Evolutionary conservation across 2,113 vertebrate genomes (phyloP), one percentile per base, ranked within the genome.

Genomic region (Lucifuga dentata): DNA sequence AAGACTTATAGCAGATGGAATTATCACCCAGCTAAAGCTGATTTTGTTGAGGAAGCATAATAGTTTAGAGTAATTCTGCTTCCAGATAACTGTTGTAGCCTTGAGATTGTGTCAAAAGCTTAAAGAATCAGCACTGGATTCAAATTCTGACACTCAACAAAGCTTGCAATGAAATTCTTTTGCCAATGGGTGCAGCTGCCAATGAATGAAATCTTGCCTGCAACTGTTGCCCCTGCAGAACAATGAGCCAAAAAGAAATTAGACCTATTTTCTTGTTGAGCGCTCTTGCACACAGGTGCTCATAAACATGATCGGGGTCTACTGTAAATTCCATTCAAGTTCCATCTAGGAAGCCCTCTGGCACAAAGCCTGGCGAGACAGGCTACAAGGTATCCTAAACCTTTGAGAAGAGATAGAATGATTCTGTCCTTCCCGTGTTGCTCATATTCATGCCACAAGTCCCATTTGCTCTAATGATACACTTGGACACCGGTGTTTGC

Each of bases 21-120:
- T 90, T 87, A 84, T 76, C 79, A 73, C 84, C 49, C 12, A 67
- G 85, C 86, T 84, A 86, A 91, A 88, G 88, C 84, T 78, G 86
- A 84, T 86, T 89, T 85, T 77, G 68, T 68, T 76, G 81, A 83
- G 53, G 69, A 62, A 49, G 49, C 70, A 81, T 59, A 73, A 80
- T 63, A 69, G 62, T 84, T 89, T 69, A 36, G 68, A 78, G 49
- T 65, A 68, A 78, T 84, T 68, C 66, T 68, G 46, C 12, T 83
- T 41, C 58, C 44, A 68, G 84, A 83, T 83, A 67, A 81, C 68
- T 45, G 77, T 35, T 71, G 51, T 58, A 64, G 80, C 64, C 53
- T 76, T 73, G 67, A 82, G 72, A 78, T 44, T 33, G 52, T 76
- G 68, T 83, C 38, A 48, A 49, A 71, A 60, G 73, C 65, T 80